Base-by-base conservation (phyloP, 2,888 invertebrate species). In the Clunio marinus region DNA sequence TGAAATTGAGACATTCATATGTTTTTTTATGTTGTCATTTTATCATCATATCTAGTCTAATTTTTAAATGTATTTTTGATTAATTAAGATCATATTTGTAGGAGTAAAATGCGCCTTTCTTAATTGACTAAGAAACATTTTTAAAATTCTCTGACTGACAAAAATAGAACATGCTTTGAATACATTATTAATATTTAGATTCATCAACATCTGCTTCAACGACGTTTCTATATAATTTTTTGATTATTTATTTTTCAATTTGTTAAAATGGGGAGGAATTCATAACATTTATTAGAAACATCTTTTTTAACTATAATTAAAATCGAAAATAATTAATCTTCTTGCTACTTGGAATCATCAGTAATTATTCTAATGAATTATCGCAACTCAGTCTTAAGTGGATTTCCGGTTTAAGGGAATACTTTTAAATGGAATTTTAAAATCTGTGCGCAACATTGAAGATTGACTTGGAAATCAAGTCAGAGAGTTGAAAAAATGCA, bases 371-470 rank as follows among this genome's bases (percentile, higher is more conserved):
- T 8, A 20, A 13, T 58, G 17, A 15, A 58, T 5, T 27, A 58
- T 58, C 15, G 17, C 58, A 28, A 58, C 25, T 58, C 58, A 58
- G 58, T 58, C 58, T 58, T 27, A 27, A 51, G 51, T 51, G 51
- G 7, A 4, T 51, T 22, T 51, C 51, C 22, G 51, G 22, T 51
- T 17, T 7, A 22, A 13, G n/a, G 51, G 51, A 51, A 51, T 51
- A 22, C n/a, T n/a, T n/a, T n/a, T 22, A 7, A 51, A 51, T 22
- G 51, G 51, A 22, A 51, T 45, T 45, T n/a, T 4, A 45, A n/a
- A 45, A 15, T 51, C 22, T 51, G 51, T 51, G 17, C 51, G 41
- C 41, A 41, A 41, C n/a, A n/a, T n/a, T n/a, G n/a, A n/a, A n/a
- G n/a, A n/a, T n/a, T 17, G 51, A 51, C 41, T 41, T 15, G 10